These are phyloP conservation scores for Artemia sp. DNA, from an alignment of 2,888 invertebrate genomes.

Conservation along the genomic window DNA sequence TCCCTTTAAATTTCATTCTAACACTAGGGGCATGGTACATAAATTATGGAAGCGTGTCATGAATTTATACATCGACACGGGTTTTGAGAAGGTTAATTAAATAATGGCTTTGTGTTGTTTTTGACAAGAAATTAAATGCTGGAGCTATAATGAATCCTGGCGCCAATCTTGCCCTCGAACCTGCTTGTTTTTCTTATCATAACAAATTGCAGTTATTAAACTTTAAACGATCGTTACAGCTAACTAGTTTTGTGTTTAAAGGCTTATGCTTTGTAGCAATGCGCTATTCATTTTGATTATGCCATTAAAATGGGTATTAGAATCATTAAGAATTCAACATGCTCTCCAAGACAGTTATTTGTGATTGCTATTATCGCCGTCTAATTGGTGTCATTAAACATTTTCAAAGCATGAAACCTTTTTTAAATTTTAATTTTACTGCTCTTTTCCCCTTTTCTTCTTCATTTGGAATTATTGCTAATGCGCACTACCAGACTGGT, in stretches of 20 bases:
- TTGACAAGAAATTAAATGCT: slow-evolving; percentile 11
- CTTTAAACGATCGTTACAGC: slow-evolving; percentile 13
- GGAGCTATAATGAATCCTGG: slow-evolving; percentile 12
- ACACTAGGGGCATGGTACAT: no score
- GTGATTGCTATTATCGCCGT: no score
- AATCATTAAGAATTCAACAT: background rate
- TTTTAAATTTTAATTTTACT: no score
- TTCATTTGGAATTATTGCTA: no score
- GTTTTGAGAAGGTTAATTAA: slow-evolving; percentile 13
- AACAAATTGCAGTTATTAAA: slow-evolving; percentile 12
- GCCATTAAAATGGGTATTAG: slow-evolving; percentile 11
- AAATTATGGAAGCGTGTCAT: no score
- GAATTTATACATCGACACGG: background rate
- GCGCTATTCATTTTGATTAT: slow-evolving; percentile 9
- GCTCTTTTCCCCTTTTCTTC: no score
- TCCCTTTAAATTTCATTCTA: no score
- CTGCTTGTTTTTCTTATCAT: slow-evolving; percentile 10
- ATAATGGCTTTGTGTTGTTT: slow-evolving; percentile 5
- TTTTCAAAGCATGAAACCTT: no score
- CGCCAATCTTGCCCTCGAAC: slow-evolving; percentile 7
- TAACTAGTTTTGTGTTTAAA: slow-evolving; percentile 14
- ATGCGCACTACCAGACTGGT: no score
- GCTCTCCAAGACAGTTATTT: no score
- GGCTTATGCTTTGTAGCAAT: slow-evolving; percentile 10
- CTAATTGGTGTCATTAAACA: no score